Conservation (phyloP, 2,888 invertebrate species). For the Scaptodrosophila latifasciaeformis region DNA sequence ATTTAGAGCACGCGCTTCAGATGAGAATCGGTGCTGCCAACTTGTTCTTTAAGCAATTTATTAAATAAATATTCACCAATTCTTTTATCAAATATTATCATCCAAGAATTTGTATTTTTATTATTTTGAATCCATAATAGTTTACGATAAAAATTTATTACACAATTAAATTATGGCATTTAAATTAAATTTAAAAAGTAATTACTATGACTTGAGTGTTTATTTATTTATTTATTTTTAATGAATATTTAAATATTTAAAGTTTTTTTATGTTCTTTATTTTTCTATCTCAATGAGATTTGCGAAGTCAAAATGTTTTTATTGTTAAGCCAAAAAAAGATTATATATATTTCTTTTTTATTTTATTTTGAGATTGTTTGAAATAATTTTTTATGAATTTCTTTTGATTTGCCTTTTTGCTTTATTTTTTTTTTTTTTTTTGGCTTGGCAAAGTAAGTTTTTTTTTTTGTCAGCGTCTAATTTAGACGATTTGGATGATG, state of each 20-base stretch:
- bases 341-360: background rate
- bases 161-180: slow-evolving; percentile 29
- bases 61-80: too few relatives aligned
- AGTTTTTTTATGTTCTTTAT: background rate
- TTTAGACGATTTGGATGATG: slow-evolving; percentile 58
- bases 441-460: too few relatives aligned
- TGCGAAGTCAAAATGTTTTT: slow-evolving; percentile 26
- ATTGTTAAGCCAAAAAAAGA: background rate
- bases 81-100: too few relatives aligned
- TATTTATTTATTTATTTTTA: slow-evolving; percentile 35
- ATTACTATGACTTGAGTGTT: slow-evolving; percentile 62
- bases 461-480: slow-evolving; percentile 52
- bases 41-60: too few relatives aligned
- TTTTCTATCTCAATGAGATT: background rate
- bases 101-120: slow-evolving; percentile 27
- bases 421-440: background rate
- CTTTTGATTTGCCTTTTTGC: background rate
- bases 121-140: slow-evolving; percentile 37
- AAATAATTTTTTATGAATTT: slow-evolving; percentile 8
- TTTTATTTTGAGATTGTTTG: too few relatives aligned
- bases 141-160: slow-evolving; percentile 48
- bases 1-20: too few relatives aligned
- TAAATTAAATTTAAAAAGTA: slow-evolving; percentile 51
- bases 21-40: too few relatives aligned
- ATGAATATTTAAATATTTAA: slow-evolving; percentile 10